phyloP scores from a whole-genome alignment of 2,797 vertebrate genomes.

The Sebastes iracundus region DNA sequence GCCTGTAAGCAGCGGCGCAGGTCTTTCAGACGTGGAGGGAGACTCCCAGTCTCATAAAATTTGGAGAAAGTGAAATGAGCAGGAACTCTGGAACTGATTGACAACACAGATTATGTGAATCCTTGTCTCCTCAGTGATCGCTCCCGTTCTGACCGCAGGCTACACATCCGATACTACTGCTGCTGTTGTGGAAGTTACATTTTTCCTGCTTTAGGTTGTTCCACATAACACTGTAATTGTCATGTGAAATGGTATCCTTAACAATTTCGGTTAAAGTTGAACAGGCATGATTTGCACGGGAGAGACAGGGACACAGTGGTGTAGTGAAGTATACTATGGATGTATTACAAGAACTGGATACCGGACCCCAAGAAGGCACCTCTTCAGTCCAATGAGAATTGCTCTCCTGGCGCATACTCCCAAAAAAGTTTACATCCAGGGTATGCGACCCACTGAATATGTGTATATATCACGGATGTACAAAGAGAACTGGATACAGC shows the following conservation, averaged over 20 bases:
- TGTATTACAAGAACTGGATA: too few species aligned
- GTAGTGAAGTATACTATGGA: too few species aligned
- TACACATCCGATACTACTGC: neutral
- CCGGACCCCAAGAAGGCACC: too few species aligned
- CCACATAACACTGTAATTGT: neutral
- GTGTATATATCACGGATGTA: too few species aligned
- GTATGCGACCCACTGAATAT: too few species aligned
- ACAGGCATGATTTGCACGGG: too few species aligned
- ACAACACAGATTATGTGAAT: conserved; percentile 8
- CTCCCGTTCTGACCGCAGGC: neutral
- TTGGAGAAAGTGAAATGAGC: conserved; percentile 20
- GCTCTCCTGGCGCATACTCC: too few species aligned
- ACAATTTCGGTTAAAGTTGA: neutral
- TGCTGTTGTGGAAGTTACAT: neutral
- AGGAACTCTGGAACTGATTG: conserved; percentile 2
- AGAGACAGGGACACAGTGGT: neutral
- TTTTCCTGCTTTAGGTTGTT: neutral
- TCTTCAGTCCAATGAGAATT: too few species aligned
- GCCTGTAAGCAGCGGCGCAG: neutral
- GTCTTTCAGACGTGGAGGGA: neutral
- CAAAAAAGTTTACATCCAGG: too few species aligned
- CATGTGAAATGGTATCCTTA: neutral
- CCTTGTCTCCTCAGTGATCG: neutral
- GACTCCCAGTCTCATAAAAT: conserved; percentile 7
- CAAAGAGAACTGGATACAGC: too few species aligned